These are phyloP conservation scores for Sicus ferrugineus DNA, from an alignment of 2,888 invertebrate genomes.

Conservation along the genomic window DNA sequence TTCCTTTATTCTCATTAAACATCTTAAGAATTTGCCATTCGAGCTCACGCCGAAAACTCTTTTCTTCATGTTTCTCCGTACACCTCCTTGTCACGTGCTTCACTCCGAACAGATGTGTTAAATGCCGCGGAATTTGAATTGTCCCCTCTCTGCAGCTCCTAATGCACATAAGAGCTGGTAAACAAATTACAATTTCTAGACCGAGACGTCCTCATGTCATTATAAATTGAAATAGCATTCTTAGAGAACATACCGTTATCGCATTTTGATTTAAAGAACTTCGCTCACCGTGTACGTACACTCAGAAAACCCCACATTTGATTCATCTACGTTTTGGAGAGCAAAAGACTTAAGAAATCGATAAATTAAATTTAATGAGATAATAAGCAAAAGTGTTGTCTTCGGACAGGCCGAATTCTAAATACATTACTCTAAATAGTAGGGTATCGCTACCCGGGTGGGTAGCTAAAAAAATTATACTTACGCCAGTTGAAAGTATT, in stretches of 20 bases:
- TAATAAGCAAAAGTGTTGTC: no score
- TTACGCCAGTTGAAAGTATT: no score
- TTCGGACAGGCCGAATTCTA: no score
- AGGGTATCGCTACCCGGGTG: no score
- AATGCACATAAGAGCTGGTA: background rate
- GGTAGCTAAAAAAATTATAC: no score
- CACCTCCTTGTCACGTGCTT: background rate
- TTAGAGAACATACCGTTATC: background rate
- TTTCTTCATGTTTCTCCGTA: constrained; percentile 5
- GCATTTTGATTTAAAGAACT: constrained; percentile 18
- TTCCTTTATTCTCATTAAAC: constrained; percentile 40
- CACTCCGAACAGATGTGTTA: constrained; percentile 40
- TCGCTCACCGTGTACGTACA: background rate
- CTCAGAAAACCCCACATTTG: no score
- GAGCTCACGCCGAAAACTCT: constrained; percentile 42
- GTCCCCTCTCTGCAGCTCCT: background rate
- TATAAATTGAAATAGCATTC: constrained; percentile 32
- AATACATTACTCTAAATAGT: no score
- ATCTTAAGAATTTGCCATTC: constrained; percentile 48
- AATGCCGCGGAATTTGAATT: constrained; percentile 37
- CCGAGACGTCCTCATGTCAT: constrained; percentile 55
- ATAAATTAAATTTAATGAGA: no score
- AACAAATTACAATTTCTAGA: constrained; percentile 58
- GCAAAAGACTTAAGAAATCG: no score
- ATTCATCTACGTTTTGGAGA: no score